Evolutionary conservation across 2,888 invertebrate genomes (phyloP), one percentile per base, ranked within the genome.

Genomic region (Catocala fraxini): DNA sequence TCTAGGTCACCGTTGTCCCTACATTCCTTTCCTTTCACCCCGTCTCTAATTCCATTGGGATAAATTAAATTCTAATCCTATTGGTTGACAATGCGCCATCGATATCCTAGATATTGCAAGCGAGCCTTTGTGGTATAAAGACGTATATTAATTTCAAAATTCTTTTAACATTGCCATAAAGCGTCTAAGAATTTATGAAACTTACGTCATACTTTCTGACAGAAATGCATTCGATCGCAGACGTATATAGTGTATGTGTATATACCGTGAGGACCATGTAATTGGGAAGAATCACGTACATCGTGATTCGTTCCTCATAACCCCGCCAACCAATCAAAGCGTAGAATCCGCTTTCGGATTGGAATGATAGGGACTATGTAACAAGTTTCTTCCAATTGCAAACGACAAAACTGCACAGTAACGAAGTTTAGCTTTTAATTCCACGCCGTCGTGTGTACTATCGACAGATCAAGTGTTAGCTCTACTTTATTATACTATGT

Each of bases 341-440:
- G 79, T 82, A 80, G 85, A 87, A 91, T 92, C 91, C 91, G 91
- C 88, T 92, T 89, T 88, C 84, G 90, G 92, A 92, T 92, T 92
- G 91, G 86, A 93, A 93, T 92, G 91, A 91, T 90, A 89, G 86
- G 88, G 71, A 72, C 88, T 86, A 86, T 85, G 86, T 90, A 92
- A 93, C 93, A 91, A 91, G 92, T 92, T 93, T 91, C 91, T 92
- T 92, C 90, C 91, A 88, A 89, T 90, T 87, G 83, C 86, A 85
- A 77, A 89, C 88, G 89, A 91, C 91, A 91, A 88, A 89, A 91
- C 92, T 89, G 87, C 80, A 79, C 82, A 79, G 87, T 90, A 92
- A 93, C 93, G 91, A 91, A 91, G 86, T 92, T 92, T 87, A 89
- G 89, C 88, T 89, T 90, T 93, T 92, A 91, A 92, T 93, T 90